Evolutionary conservation across 2,888 invertebrate genomes (phyloP).

Genomic region (Athetis lepigone): DNA sequence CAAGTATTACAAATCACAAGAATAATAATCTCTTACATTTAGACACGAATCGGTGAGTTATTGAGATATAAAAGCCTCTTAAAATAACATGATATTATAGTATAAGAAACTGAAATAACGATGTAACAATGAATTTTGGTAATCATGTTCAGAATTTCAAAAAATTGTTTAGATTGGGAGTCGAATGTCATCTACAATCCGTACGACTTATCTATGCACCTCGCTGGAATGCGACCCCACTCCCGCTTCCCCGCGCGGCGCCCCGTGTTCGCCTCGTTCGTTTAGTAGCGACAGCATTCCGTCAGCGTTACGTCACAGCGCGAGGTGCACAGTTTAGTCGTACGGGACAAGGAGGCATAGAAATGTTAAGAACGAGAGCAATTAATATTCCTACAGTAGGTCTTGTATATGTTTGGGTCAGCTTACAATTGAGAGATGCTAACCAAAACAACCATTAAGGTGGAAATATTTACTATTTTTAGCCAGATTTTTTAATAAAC

Average conservation of each 20-base stretch:
- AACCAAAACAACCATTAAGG: no score
- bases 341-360: neutral
- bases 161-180: neutral
- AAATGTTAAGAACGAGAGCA: neutral
- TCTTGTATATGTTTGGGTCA: no score
- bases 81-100: constrained; percentile 53
- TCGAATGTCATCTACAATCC: neutral
- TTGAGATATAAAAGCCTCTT: constrained; percentile 71
- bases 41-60: constrained; percentile 76
- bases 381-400: neutral
- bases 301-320: no score
- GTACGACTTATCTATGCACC: no score
- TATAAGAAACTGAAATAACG: constrained; percentile 10
- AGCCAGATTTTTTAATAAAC: no score
- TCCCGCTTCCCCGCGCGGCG: no score
- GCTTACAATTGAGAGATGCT: no score
- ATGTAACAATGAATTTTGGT: constrained; percentile 24
- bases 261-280: no score
- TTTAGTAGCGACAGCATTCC: no score
- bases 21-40: constrained; percentile 65
- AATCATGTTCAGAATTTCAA: constrained; percentile 6
- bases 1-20: constrained; percentile 66
- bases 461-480: no score
- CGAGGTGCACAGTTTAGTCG: no score
- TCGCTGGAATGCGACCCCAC: no score